phyloP scores from a whole-genome alignment of 2,888 invertebrate genomes.

The Emmelina monodactyla region DNA sequence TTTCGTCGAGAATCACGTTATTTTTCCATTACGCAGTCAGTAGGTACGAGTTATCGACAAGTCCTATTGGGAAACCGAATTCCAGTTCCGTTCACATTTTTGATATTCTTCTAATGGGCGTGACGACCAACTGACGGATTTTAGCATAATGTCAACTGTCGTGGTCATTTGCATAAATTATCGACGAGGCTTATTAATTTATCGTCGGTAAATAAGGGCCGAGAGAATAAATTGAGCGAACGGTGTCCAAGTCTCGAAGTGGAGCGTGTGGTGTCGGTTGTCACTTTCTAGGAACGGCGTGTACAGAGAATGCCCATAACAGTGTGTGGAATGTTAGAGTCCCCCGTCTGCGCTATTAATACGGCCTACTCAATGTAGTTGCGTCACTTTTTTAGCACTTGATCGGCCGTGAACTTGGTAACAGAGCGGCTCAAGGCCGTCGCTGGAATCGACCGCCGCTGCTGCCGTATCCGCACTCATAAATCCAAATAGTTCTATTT shows the following conservation, averaged over 20 bases:
- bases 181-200: background rate
- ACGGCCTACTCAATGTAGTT: conserved; percentile 7
- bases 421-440: conserved; percentile 52
- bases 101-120: background rate
- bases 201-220: no score
- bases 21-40: conserved; percentile 13
- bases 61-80: background rate
- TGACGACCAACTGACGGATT: background rate
- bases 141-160: background rate
- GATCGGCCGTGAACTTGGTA: conserved; percentile 56
- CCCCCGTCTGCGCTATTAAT: conserved; percentile 9
- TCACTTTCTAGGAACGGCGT: background rate
- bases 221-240: no score
- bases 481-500: no score
- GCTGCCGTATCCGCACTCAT: conserved; percentile 1
- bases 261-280: no score
- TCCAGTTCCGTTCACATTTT: background rate
- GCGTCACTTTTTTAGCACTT: conserved; percentile 10
- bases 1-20: background rate
- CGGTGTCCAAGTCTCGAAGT: no score
- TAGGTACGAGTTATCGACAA: no score
- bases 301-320: background rate
- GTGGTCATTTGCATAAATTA: background rate
- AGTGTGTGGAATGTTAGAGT: conserved; percentile 5
- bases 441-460: conserved; percentile 5